These are phyloP conservation scores for Idaea aversata DNA, from an alignment of 2,888 invertebrate species.

Conservation along the genomic window DNA sequence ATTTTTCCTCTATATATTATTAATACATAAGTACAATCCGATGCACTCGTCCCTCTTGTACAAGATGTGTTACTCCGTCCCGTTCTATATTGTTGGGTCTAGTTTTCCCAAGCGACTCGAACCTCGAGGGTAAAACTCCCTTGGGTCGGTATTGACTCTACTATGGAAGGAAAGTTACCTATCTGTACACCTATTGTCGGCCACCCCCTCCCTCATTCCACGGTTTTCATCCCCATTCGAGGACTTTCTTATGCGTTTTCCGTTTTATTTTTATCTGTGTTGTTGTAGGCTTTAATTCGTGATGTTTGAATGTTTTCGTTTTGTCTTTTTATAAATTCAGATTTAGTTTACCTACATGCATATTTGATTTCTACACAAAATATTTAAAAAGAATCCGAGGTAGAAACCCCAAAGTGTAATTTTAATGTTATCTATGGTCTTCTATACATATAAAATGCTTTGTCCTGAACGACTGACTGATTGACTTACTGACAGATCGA, in stretches of 20 bases:
- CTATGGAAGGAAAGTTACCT: constrained; percentile 80
- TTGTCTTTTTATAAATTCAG: constrained; percentile 10
- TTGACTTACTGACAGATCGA: too few species aligned
- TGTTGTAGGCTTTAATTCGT: constrained; percentile 39
- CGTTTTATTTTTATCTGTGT: constrained; percentile 63
- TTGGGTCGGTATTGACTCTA: constrained; percentile 80
- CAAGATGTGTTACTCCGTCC: constrained; percentile 57
- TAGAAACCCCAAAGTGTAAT: background rate
- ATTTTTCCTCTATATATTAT: constrained; percentile 81
- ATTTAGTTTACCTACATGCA: background rate
- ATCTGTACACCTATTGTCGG: constrained; percentile 79
- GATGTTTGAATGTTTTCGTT: constrained; percentile 24
- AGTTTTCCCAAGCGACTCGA: constrained; percentile 80
- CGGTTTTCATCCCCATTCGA: constrained; percentile 51
- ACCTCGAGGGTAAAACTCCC: constrained; percentile 79
- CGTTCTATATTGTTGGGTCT: constrained; percentile 80
- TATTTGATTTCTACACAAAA: background rate
- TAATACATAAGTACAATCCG: constrained; percentile 75
- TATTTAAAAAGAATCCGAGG: background rate
- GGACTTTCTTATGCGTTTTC: constrained; percentile 78
- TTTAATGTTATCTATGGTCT: too few species aligned
- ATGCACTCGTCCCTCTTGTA: constrained; percentile 58
- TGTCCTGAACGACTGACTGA: too few species aligned
- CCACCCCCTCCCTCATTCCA: constrained; percentile 55
- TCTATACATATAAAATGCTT: too few species aligned